Conservation (phyloP, 2,113 vertebrate genomes). For the Sapayoa aenigma region DNA sequence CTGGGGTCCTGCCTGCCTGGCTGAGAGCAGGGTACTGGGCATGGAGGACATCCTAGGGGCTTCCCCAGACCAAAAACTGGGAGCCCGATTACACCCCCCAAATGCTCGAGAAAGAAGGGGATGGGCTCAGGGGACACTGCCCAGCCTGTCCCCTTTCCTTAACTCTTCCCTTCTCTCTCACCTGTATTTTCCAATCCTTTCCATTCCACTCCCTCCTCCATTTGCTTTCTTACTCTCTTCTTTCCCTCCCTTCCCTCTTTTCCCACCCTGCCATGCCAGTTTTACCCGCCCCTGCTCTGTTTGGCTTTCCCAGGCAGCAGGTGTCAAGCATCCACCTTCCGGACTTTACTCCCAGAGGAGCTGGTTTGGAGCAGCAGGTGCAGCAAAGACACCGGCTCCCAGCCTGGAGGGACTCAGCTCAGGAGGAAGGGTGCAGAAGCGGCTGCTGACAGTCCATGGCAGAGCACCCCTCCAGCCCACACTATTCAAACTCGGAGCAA, state of each 20-base stretch:
- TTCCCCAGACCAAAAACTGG: not conserved
- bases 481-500: not conserved
- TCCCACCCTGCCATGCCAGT: not conserved
- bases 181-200: not conserved
- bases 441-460: not conserved
- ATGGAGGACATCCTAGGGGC: not conserved
- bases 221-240: not conserved
- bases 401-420: not conserved
- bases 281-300: conserved; percentile 33
- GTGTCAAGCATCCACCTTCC: conserved; percentile 3
- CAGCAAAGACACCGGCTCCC: not conserved
- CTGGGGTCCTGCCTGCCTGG: not conserved
- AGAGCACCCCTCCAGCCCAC: not conserved
- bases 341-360: not conserved
- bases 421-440: not conserved
- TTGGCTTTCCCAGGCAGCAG: conserved; percentile 60
- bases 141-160: not conserved
- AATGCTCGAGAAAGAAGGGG: not conserved
- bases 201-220: not conserved
- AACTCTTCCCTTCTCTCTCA: not conserved
- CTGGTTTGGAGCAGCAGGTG: not conserved
- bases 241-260: not conserved
- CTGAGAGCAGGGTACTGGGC: not conserved
- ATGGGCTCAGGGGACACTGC: accelerated
- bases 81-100: accelerated